Conservation (phyloP, 2,888 invertebrate genomes). For the Xanthorhoe designata region DNA sequence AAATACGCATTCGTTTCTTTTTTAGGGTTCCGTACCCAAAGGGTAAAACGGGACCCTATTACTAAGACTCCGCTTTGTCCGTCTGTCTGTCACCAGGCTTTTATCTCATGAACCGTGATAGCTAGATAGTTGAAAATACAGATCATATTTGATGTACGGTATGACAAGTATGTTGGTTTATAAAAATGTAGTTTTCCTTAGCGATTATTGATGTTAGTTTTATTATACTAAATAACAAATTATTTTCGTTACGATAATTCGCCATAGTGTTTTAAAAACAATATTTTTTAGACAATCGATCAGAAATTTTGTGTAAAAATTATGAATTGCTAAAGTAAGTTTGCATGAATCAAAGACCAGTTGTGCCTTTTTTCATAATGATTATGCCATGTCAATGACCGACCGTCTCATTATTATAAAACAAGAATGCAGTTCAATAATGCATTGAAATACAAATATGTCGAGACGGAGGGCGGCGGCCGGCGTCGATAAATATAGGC, state of each 20-base stretch:
- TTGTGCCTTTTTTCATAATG: background rate
- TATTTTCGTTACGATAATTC: too few species aligned
- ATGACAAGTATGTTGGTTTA: background rate
- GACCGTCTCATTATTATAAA: constrained; percentile 50
- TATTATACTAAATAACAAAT: background rate
- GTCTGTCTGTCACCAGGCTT: too few species aligned
- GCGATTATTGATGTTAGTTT: background rate
- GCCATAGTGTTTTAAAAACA: too few species aligned
- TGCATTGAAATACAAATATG: constrained; percentile 56
- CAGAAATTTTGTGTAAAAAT: background rate
- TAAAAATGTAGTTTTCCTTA: background rate
- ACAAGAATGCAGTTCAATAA: constrained; percentile 57
- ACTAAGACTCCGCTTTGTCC: too few species aligned
- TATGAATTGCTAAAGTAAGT: background rate
- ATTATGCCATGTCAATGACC: constrained; percentile 41
- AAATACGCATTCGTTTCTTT: constrained; percentile 33
- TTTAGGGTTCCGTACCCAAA: too few species aligned
- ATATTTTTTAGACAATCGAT: too few species aligned
- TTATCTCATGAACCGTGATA: too few species aligned
- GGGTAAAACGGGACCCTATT: too few species aligned
- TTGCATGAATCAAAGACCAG: background rate
- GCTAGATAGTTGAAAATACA: too few species aligned
- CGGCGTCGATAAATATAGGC: constrained; percentile 51
- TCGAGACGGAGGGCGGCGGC: constrained; percentile 52
- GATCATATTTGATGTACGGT: constrained; percentile 10